phyloP scores from a whole-genome alignment of 2,113 vertebrate species.

The Campylomormyrus tamandua region DNA sequence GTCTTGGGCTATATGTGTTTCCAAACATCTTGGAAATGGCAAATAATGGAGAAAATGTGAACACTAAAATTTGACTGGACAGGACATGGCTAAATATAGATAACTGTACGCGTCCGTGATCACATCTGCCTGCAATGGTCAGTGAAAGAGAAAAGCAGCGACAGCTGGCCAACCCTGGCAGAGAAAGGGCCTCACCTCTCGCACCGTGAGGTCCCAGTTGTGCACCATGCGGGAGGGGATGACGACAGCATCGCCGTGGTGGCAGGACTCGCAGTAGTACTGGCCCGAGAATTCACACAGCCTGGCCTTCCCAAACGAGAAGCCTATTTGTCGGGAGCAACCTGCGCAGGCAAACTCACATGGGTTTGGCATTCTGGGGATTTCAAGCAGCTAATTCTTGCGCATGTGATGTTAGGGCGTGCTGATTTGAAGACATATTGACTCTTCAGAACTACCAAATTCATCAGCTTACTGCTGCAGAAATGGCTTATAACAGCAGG shows the following conservation, averaged over 20 bases:
- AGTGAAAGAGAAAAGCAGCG: background rate
- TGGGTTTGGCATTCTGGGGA: background rate
- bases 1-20: background rate
- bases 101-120: background rate
- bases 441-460: background rate
- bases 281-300: constrained; percentile 82
- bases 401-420: background rate
- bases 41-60: background rate
- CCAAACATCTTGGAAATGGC: background rate
- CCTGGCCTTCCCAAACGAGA: constrained; percentile 70
- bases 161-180: background rate
- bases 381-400: background rate
- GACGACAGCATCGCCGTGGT: constrained; percentile 68
- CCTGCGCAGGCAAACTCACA: constrained; percentile 50
- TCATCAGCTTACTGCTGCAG: background rate
- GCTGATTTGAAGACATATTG: background rate
- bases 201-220: constrained; percentile 83
- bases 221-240: constrained; percentile 91
- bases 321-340: constrained; percentile 79
- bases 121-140: background rate
- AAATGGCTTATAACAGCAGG: background rate
- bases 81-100: background rate
- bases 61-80: background rate
- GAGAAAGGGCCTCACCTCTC: constrained; percentile 58
- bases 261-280: constrained; percentile 86